Percentiles rank a stretch among this genome's conserved stretches.
Evolutionary conservation across 2,888 invertebrate species (phyloP).

Genomic region (Nemotelus pantherinus): DNA sequence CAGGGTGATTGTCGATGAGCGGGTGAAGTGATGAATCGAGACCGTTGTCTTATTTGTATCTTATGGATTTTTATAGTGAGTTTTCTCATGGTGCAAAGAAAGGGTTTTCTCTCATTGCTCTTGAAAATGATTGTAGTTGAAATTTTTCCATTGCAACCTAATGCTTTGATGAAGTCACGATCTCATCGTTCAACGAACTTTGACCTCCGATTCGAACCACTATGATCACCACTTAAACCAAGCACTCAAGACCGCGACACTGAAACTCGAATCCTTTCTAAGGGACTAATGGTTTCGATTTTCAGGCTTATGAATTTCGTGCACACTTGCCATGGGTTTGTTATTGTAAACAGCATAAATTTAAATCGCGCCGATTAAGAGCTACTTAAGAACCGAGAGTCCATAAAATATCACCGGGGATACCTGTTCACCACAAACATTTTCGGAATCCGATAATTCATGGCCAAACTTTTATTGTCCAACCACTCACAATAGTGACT

Average conservation of each 20-base stretch:
- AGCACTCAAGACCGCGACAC: too few relatives aligned
- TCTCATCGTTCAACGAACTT: too few relatives aligned
- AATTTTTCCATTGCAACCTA: too few relatives aligned
- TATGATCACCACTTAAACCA: too few relatives aligned
- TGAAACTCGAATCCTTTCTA: too few relatives aligned
- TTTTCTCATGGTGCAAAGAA: neutral
- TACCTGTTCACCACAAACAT: constrained; percentile 18
- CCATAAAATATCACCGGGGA: neutral
- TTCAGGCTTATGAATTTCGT: too few relatives aligned
- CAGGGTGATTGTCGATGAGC: constrained; percentile 51
- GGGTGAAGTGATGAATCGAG: constrained; percentile 45
- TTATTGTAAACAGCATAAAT: too few relatives aligned
- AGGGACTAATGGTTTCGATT: too few relatives aligned
- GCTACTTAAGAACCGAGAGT: neutral
- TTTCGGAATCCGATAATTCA: constrained; percentile 19
- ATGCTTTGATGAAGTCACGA: too few relatives aligned
- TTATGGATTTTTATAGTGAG: neutral
- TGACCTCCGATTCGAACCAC: too few relatives aligned
- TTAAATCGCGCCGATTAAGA: neutral
- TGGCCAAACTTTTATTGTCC: neutral
- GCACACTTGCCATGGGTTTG: too few relatives aligned
- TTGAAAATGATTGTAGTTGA: neutral
- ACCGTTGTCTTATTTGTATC: neutral
- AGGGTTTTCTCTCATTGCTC: neutral
- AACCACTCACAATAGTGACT: constrained; percentile 5